These are phyloP conservation scores for Leptopilina myrica DNA, from an alignment of 2,888 invertebrate species.

Conservation along the genomic window DNA sequence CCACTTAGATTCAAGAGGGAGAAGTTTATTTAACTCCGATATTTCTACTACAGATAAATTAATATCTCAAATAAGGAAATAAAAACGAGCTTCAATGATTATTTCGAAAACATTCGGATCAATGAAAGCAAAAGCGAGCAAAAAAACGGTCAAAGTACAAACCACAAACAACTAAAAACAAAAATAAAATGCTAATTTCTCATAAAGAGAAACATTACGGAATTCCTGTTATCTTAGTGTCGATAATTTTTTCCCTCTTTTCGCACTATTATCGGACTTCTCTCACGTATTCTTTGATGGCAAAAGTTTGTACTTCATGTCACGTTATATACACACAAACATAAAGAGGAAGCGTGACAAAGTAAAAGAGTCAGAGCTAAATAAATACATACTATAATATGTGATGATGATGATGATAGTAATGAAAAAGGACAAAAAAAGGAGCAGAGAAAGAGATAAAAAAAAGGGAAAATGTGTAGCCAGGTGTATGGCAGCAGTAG, in stretches of 20 bases:
- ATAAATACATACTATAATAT: conserved; percentile 1
- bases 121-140: conserved; percentile 11
- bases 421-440: not conserved
- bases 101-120: conserved; percentile 6
- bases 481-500: conserved; percentile 59
- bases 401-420: not conserved
- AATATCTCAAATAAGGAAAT: not conserved
- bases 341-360: not conserved
- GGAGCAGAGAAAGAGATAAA: conserved; percentile 4
- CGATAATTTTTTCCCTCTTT: conserved; percentile 7
- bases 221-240: conserved; percentile 17
- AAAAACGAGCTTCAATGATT: not conserved
- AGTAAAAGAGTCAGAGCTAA: conserved; percentile 21
- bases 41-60: too few species aligned
- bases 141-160: not conserved
- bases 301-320: conserved; percentile 3
- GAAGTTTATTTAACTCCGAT: too few species aligned
- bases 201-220: not conserved
- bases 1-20: too few species aligned
- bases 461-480: conserved; percentile 50
- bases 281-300: not conserved
- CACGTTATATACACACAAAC: not conserved
- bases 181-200: not conserved
- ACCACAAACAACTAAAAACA: not conserved
- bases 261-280: not conserved